Base-by-base conservation (phyloP, 1,140 invertebrate genomes). In the Drosophila dunni region DNA sequence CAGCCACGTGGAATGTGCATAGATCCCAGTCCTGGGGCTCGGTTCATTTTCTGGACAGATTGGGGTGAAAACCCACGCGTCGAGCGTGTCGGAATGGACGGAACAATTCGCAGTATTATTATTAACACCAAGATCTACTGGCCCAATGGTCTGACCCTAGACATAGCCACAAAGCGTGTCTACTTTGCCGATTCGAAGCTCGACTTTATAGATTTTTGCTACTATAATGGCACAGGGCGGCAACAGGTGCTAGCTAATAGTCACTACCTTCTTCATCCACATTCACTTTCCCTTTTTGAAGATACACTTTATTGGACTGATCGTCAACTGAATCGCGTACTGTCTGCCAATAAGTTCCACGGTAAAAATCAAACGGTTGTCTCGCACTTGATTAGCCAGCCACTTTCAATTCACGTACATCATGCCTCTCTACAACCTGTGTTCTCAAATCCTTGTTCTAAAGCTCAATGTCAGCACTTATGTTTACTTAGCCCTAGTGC, bases 161-260 rank as follows among this genome's bases (percentile, higher is more conserved):
- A 99, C 90, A 97, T 98, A 7, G 97, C 98, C 0, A 99, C 96
- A 1, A 96, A 97, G 90, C 93, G 98, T 40, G 95, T 99, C 0
- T 99, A 99, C 91, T 99, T 99, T 92, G 98, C 98, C 7, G 99
- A 99, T 93, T 98, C 97, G 0, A 98, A 99, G 91, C 92, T 99
- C 10, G 98, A 99, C 91, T 99, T 98, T 77, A 99, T 99, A 51
- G 98, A 99, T 91, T 99, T 98, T 89, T 99, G 98, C 88, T 96
- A 98, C 80, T 99, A 99, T 92, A 97, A 99, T 88, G 99, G 99
- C 13, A 95, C 95, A 0, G 96, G 97, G 5, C 93, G 98, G 33
- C 96, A 97, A 65, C 97, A 98, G 93, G 97, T 98, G 0, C 91
- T 98, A 24, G 95, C 97, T 7, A 95, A 96, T 13, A 97, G 96